A percentile compares a stretch with the other conserved stretches of the same genome.
Evolutionary conservation across 2,113 vertebrate genomes (phyloP).

Genomic region (Lagenorhynchus albirostris): DNA sequence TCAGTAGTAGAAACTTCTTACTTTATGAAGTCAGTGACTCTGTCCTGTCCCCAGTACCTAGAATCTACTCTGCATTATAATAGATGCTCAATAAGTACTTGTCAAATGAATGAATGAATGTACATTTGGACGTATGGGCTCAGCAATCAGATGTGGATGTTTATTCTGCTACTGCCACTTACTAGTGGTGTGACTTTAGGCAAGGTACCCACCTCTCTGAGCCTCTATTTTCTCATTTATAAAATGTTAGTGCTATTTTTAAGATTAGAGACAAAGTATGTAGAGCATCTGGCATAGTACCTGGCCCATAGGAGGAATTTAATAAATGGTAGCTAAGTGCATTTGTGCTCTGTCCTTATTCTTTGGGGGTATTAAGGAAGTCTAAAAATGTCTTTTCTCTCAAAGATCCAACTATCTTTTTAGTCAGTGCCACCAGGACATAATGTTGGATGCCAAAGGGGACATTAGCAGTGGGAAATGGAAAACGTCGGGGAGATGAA

Average conservation of each 20-base stretch:
- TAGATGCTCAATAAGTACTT: not conserved
- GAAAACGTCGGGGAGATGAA: not conserved
- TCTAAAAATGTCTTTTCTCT: conserved; percentile 15
- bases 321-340: not conserved
- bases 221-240: not conserved
- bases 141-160: not conserved
- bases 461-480: not conserved
- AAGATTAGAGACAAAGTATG: not conserved
- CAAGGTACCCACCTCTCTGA: not conserved
- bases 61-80: not conserved
- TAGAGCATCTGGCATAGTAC: not conserved
- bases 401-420: not conserved
- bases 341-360: not conserved
- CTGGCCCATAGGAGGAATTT: not conserved
- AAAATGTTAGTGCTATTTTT: not conserved
- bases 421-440: not conserved
- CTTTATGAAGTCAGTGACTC: not conserved
- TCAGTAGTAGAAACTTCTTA: not conserved
- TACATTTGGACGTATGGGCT: not conserved
- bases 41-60: not conserved
- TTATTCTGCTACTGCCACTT: not conserved
- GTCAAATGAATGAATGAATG: not conserved
- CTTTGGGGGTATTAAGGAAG: not conserved
- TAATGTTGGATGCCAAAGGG: not conserved
- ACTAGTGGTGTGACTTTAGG: not conserved